A percentile compares a stretch with the other conserved stretches of the same genome.
Evolutionary conservation across 2,888 invertebrate species (phyloP).

Genomic region (Euproctis similis): DNA sequence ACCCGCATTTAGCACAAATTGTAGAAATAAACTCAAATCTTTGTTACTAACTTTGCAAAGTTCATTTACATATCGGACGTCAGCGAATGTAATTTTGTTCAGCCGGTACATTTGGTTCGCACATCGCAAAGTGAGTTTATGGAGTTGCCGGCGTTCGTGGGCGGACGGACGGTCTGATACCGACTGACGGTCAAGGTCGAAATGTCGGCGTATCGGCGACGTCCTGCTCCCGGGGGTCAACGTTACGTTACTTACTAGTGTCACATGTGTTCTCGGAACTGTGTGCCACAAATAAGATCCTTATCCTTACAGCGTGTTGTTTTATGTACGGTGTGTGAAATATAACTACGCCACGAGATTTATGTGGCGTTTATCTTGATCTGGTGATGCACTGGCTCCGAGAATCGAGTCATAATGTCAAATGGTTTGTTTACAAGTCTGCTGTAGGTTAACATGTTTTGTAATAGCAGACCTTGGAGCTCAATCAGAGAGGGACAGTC

Average conservation of each 20-base stretch:
- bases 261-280: constrained; percentile 18
- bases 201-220: constrained; percentile 16
- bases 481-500: too few relatives aligned
- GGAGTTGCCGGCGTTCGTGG: constrained; percentile 30
- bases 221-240: constrained; percentile 30
- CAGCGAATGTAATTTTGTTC: constrained; percentile 22
- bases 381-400: constrained; percentile 6
- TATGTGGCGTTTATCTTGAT: constrained; percentile 9
- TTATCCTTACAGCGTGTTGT: constrained; percentile 15
- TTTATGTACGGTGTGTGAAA: constrained; percentile 10
- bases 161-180: constrained; percentile 35
- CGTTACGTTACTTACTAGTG: constrained; percentile 25
- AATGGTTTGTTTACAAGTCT: too few relatives aligned
- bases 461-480: too few relatives aligned
- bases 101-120: constrained; percentile 20
- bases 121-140: constrained; percentile 28
- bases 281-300: too few relatives aligned
- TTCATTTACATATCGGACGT: constrained; percentile 10
- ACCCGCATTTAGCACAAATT: too few relatives aligned
- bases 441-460: too few relatives aligned
- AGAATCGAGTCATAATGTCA: constrained; percentile 3
- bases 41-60: constrained; percentile 5
- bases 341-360: constrained; percentile 10
- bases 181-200: constrained; percentile 34
- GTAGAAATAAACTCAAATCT: constrained; percentile 9